Base-by-base conservation (phyloP, 1,140 invertebrate species). In the Acromyrmex heyeri region DNA sequence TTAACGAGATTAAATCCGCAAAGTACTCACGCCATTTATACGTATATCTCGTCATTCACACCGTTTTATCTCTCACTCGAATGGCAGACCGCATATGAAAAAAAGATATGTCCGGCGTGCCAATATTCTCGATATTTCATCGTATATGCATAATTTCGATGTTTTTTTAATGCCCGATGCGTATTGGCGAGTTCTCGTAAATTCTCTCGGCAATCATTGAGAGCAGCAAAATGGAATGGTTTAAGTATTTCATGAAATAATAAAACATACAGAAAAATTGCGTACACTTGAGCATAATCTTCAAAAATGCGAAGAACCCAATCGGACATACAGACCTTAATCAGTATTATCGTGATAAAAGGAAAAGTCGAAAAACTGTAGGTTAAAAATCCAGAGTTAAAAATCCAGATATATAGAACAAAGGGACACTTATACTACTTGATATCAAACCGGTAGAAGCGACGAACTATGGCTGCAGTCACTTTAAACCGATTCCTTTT, bases 1-100 rank as follows among this genome's bases (percentile, higher is more conserved):
- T 89, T 89, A 89, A 89, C 86, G 78, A 59, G 87, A 88, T 88
- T 88, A 88, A 88, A 87, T 64, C 72, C 87, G 75, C 87, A 87
- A 62, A 88, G 86, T 87, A 85, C 77, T 75, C 77, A 50, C 30
- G 30, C 62, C 62, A 79, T 79, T 79, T 79, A 79, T 24, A 24
- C 24, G 24, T 24, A 24, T 79, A 65, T 79, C 62, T 79, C 77
- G 48, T 79, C 62, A 67, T 48, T 79, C 30, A n/a, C 30, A 16
- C 53, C n/a, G 48, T 79, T 79, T 79, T 67, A 55, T 34, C 48
- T 65, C 44, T 79, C 77, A 24, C 3, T 55, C 44, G 24, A 53
- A 30, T 18, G 16, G 38, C 38, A 44, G 38, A 21, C 77, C 38
- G 38, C 21, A 30, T 27, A 81, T 72, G 53, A 57, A 55, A 38